Evolutionary conservation across 2,797 vertebrate species (phyloP).

Genomic region (Tadarida brasiliensis): DNA sequence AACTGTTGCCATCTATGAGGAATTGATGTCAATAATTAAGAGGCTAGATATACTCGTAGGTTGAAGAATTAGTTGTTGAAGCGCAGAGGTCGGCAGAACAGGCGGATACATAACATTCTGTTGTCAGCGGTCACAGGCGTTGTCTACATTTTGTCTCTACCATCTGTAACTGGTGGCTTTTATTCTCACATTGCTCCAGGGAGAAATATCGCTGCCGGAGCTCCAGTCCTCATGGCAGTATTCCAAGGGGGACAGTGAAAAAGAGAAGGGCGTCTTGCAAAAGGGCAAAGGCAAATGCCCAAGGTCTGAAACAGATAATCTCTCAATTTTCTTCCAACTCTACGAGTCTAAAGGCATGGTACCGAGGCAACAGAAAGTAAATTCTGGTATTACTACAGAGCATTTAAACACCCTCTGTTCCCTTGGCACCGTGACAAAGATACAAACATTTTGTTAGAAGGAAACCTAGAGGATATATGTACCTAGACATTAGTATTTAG

Average conservation of each 20-base stretch:
- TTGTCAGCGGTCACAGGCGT: neutral
- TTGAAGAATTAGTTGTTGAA: neutral
- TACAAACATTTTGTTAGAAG: neutral
- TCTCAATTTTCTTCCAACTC: neutral
- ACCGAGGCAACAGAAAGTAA: neutral
- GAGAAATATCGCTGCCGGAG: neutral
- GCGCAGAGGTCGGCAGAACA: neutral
- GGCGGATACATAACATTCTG: neutral
- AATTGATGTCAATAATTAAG: neutral
- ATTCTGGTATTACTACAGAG: neutral
- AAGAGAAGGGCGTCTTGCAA: neutral
- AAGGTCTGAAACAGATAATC: neutral
- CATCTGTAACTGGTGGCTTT: neutral
- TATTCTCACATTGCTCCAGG: neutral
- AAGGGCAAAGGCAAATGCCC: neutral
- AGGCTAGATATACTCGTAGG: neutral
- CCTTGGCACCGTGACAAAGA: neutral
- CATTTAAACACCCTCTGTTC: neutral
- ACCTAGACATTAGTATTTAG: neutral
- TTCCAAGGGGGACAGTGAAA: neutral
- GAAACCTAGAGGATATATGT: neutral
- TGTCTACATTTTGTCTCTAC: neutral
- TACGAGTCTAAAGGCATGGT: neutral
- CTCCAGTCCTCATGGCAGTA: rapidly evolving
- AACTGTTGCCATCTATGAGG: neutral